Evolutionary conservation across 2,113 vertebrate genomes (phyloP).

Genomic region (Cryptotis parvus): DNA sequence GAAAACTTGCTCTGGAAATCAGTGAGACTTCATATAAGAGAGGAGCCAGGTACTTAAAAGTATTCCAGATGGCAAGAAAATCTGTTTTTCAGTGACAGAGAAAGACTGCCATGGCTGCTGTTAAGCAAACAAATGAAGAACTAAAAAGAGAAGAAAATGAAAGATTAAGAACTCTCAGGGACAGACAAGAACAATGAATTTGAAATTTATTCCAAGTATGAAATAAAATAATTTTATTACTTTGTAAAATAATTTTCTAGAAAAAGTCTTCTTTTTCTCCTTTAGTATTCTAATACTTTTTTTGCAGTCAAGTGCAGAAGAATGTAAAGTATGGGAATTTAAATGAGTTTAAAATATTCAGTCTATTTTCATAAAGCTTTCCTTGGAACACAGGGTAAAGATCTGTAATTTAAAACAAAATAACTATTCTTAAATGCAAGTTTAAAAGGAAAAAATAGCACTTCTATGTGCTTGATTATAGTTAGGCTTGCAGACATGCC

Average conservation of each 20-base stretch:
- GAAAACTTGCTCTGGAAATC: background rate
- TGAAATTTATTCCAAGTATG: background rate
- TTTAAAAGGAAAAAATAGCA: background rate
- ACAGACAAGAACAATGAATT: background rate
- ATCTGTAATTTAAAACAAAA: background rate
- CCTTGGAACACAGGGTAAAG: background rate
- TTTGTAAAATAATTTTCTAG: background rate
- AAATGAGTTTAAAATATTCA: constrained; percentile 22
- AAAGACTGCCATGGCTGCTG: background rate
- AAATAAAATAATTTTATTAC: background rate
- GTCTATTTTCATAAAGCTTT: constrained; percentile 28
- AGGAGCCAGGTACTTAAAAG: background rate
- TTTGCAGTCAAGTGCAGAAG: background rate
- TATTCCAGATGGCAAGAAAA: background rate
- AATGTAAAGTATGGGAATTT: constrained; percentile 2
- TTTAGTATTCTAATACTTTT: background rate
- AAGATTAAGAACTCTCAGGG: background rate
- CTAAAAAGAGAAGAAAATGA: background rate
- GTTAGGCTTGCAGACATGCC: background rate
- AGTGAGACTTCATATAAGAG: background rate
- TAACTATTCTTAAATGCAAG: background rate
- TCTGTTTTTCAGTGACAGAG: background rate
- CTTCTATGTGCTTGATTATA: background rate
- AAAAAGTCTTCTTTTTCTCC: background rate
- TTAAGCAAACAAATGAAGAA: background rate